Evolutionary conservation across 2,113 vertebrate genomes (phyloP).

Genomic region (Theristicus caerulescens): DNA sequence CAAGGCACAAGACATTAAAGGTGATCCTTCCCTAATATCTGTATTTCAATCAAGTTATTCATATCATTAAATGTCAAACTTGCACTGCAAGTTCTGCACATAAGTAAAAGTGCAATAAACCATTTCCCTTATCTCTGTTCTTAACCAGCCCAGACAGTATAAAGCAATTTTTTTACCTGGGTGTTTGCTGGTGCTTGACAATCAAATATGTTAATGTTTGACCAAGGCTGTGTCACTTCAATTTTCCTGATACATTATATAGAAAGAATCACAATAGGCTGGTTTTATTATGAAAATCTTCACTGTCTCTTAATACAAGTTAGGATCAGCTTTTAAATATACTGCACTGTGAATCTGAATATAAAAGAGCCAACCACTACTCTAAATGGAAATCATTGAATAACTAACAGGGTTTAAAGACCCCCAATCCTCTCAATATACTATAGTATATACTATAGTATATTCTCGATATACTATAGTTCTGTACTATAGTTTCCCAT

Average conservation of each 20-base stretch:
- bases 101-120: background rate
- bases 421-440: background rate
- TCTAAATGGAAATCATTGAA: background rate
- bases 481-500: background rate
- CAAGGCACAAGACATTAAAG: background rate
- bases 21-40: background rate
- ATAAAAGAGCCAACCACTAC: background rate
- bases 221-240: background rate
- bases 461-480: too few relatives aligned
- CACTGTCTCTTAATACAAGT: background rate
- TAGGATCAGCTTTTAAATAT: background rate
- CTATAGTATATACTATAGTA: too few relatives aligned
- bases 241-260: background rate
- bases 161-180: background rate
- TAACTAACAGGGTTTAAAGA: background rate
- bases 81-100: background rate
- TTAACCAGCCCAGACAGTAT: background rate
- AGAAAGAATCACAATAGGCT: background rate
- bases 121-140: background rate
- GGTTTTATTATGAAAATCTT: background rate
- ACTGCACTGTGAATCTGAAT: background rate
- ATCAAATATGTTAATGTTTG: background rate
- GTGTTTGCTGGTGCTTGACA: background rate
- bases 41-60: background rate
- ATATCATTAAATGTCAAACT: background rate